These are phyloP conservation scores for Lepisosteus osseus DNA, from an alignment of 2,113 vertebrate species.

Conservation along the genomic window DNA sequence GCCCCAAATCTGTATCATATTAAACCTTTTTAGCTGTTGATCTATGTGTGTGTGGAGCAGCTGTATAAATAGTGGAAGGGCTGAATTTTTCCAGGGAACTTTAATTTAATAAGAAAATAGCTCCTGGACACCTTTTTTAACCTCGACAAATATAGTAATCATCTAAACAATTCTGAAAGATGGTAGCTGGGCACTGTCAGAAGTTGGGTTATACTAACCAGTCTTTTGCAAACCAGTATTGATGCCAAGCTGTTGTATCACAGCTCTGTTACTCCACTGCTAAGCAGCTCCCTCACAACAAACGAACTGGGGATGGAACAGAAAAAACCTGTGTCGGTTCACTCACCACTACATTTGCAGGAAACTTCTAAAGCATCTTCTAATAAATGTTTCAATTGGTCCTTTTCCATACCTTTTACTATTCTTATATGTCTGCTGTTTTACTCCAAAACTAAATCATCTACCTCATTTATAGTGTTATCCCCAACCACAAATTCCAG, in stretches of 20 bases:
- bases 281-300: too few species aligned
- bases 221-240: constrained; percentile 37
- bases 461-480: too few species aligned
- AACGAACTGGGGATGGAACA: too few species aligned
- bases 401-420: too few species aligned
- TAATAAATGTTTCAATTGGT: too few species aligned
- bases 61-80: not conserved
- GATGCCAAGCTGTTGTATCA: not conserved
- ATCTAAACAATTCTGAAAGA: constrained; percentile 37
- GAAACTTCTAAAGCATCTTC: too few species aligned
- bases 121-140: constrained; percentile 15
- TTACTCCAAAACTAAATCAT: too few species aligned
- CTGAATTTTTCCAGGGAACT: constrained; percentile 14
- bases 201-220: constrained; percentile 33
- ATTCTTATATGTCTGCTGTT: too few species aligned
- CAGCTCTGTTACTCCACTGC: too few species aligned
- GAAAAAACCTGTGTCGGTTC: too few species aligned
- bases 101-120: constrained; percentile 23
- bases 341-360: too few species aligned
- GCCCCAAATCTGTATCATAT: not conserved
- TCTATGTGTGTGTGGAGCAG: constrained; percentile 8
- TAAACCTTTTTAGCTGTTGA: not conserved
- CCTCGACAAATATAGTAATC: constrained; percentile 21
- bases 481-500: too few species aligned
- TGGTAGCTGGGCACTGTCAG: constrained; percentile 32